Base-by-base conservation (phyloP, 2,888 invertebrate genomes). In the Cloeon dipterum region DNA sequence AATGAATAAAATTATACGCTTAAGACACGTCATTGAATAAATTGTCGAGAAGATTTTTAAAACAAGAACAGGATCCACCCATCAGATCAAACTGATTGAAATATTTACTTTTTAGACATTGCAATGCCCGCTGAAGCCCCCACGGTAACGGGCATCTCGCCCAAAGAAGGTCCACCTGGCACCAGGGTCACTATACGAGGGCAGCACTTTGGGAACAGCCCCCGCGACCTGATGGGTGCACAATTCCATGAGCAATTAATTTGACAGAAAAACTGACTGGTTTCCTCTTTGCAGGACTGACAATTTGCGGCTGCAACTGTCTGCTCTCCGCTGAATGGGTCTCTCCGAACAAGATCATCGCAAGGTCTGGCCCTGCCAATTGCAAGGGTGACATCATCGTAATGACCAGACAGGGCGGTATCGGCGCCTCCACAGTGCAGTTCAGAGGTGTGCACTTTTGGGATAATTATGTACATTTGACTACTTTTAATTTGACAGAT, bases 161-260 rank as follows among this genome's bases (percentile, higher is more conserved):
- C 98, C 0, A 96, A 93, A 51, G 96, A 98, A 61, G 98, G 96
- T 1, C 88, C 89, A 29, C 94, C 94, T 8, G 94, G 96, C 7
- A 94, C 94, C 1, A 70, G 83, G 47, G 79, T 96, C 0, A 93
- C 79, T 17, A 83, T 96, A 50, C 68, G 94, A 45, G 91, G 98
- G 41, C 98, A 98, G 63, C 81, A 93, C 62, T 65, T 99, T 33
- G 98, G 98, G 17, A 66, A 62, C 25, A 77, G 73, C 47, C 73
- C 74, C 4, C 72, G 70, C 43, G 98, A 98, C 62, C 61, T 98
- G 19, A 68, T 79, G 49, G 85, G 88, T 78, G 65, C 55, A 49
- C 46, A 2, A 20, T 33, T 3, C 2, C 10, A 32, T 2, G 3
- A 18, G 8, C 10, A 4, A 2, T 13, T 2, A 2, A 17, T 5